Percentiles rank a stretch among this genome's conserved stretches.
Conservation (phyloP, 2,888 invertebrate genomes). For the Xiphydria camelus region DNA sequence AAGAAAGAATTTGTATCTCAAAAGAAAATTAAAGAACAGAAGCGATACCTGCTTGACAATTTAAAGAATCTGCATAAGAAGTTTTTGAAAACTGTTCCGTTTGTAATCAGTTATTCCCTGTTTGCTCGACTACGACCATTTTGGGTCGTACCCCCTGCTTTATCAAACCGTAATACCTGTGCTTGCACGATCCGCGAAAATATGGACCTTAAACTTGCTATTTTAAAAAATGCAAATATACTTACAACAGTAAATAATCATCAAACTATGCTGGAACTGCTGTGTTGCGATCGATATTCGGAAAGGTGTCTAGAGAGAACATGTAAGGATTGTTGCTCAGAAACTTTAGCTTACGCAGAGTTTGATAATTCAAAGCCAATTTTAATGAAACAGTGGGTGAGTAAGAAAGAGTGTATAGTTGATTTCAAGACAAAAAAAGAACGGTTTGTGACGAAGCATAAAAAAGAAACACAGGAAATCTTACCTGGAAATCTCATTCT, state of each 20-base stretch:
- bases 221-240: slow-evolving; percentile 9
- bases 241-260: slow-evolving; percentile 4
- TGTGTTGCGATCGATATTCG: slow-evolving; percentile 12
- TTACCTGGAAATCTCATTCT: no score
- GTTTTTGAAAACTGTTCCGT: slow-evolving; percentile 21
- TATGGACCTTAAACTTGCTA: slow-evolving; percentile 12
- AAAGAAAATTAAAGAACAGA: slow-evolving; percentile 30
- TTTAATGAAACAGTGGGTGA: slow-evolving; percentile 8
- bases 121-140: slow-evolving; percentile 32
- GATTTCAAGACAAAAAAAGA: slow-evolving; percentile 35
- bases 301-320: slow-evolving; percentile 10
- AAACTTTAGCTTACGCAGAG: slow-evolving; percentile 4
- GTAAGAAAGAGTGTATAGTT: slow-evolving; percentile 5
- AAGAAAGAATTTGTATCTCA: slow-evolving; percentile 34
- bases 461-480: no score
- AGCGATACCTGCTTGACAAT: slow-evolving; percentile 32
- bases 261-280: slow-evolving; percentile 2
- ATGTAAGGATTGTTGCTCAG: slow-evolving; percentile 9
- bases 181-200: slow-evolving; percentile 15
- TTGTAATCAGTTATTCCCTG: slow-evolving; percentile 17
- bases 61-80: slow-evolving; percentile 35
- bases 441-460: slow-evolving; percentile 30
- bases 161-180: slow-evolving; percentile 32
- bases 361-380: slow-evolving; percentile 6
- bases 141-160: slow-evolving; percentile 33